phyloP scores from a whole-genome alignment of 2,888 invertebrate genomes.

The Spicauda simplicius region DNA sequence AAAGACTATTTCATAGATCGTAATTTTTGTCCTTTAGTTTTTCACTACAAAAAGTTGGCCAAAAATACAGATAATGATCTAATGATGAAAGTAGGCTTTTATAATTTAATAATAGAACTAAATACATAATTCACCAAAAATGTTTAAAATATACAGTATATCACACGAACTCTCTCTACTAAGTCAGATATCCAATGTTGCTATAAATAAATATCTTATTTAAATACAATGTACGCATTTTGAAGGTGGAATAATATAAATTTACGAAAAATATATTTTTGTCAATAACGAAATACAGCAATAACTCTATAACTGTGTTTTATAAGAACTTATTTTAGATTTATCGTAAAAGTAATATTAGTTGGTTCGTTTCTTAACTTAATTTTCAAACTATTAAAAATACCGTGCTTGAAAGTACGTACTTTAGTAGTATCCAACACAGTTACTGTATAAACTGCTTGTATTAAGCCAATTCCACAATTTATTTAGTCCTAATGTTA shows the following conservation, averaged over 20 bases:
- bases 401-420: no score
- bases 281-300: background rate
- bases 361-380: background rate
- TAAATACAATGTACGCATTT: background rate
- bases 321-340: background rate
- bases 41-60: conserved; percentile 49
- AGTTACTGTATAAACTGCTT: no score
- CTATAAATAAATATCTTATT: conserved; percentile 43
- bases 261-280: background rate
- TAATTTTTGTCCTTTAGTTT: no score
- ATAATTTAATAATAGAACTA: conserved; percentile 31
- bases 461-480: no score
- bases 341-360: background rate
- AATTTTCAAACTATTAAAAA: background rate
- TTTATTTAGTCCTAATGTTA: no score
- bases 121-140: conserved; percentile 56
- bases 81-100: conserved; percentile 20
- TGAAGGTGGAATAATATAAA: conserved; percentile 41
- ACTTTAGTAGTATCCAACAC: no score
- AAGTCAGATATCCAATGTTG: conserved; percentile 48
- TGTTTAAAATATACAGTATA: conserved; percentile 75
- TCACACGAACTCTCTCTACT: conserved; percentile 70
- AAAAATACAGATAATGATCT: conserved; percentile 46
- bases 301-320: background rate
- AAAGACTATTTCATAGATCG: no score